A percentile compares a stretch with the other conserved stretches of the same genome.
Conservation (phyloP, 1,140 invertebrate species). For the Drosophila asahinai region DNA sequence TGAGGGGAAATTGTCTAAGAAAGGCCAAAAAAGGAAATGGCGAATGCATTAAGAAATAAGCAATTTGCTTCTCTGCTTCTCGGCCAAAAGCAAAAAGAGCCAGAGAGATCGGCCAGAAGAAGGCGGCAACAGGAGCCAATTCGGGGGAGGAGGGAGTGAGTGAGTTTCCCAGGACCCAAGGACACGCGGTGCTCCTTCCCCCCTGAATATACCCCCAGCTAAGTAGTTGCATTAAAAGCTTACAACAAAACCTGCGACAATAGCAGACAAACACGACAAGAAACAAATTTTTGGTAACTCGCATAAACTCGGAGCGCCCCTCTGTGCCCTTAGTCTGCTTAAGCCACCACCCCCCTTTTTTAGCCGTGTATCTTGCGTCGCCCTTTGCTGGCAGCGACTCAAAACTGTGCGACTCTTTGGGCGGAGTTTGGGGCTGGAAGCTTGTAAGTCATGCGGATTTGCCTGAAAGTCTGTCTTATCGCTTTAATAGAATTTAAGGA, state of each 20-base stretch:
- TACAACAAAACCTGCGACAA: conserved; percentile 59
- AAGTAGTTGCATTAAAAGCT: conserved; percentile 82
- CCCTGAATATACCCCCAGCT: conserved; percentile 33
- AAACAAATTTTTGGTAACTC: conserved; percentile 66
- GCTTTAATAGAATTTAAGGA: conserved; percentile 15
- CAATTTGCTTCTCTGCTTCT: conserved; percentile 64
- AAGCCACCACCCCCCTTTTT: not conserved
- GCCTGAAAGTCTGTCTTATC: not conserved
- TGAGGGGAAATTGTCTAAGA: conserved; percentile 65
- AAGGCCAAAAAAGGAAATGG: conserved; percentile 76
- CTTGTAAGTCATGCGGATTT: conserved; percentile 33
- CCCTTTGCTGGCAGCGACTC: conserved; percentile 57
- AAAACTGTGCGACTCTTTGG: conserved; percentile 49
- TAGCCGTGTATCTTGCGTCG: conserved; percentile 15
- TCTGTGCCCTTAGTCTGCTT: conserved; percentile 7
- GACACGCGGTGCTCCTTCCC: conserved; percentile 41
- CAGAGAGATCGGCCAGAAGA: conserved; percentile 31
- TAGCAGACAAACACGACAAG: conserved; percentile 49
- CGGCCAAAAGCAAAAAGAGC: conserved; percentile 50
- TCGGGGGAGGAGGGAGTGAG: conserved; percentile 40
- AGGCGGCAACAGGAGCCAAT: conserved; percentile 53
- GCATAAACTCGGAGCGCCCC: not conserved
- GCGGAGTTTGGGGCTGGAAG: not conserved
- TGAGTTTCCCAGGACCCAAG: conserved; percentile 46
- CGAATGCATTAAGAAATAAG: conserved; percentile 81